A percentile compares a stretch with the other conserved stretches of the same genome.
These are phyloP conservation scores for Antechinus stuartii DNA, from an alignment of 2,113 vertebrate species.

Conservation along the genomic window DNA sequence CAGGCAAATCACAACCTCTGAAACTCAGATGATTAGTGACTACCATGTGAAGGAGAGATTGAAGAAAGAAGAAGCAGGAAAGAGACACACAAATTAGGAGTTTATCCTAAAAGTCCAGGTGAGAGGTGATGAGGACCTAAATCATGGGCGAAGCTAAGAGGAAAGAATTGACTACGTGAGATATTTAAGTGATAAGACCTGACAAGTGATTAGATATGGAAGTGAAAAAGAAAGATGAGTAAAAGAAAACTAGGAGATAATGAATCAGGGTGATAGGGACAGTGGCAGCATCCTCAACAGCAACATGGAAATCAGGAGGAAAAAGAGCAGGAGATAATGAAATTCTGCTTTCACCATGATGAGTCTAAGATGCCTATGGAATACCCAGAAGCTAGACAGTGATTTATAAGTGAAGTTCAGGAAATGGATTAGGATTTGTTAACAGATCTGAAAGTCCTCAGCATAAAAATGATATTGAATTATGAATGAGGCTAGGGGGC, in stretches of 20 bases:
- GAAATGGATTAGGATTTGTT: too few species aligned
- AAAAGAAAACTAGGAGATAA: too few species aligned
- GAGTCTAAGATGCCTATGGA: background rate
- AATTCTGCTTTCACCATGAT: background rate
- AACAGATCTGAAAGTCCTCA: background rate
- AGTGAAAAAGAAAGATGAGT: background rate
- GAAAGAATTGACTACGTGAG: background rate
- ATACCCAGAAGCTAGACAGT: background rate
- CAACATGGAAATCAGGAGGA: background rate
- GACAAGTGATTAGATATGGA: background rate
- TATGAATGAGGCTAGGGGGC: background rate
- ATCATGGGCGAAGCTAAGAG: background rate
- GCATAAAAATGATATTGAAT: background rate
- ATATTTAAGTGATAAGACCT: background rate
- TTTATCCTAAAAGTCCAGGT: background rate
- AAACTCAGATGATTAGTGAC: background rate
- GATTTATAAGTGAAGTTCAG: background rate
- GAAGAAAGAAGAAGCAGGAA: background rate
- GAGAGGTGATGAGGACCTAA: background rate
- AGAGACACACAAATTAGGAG: background rate
- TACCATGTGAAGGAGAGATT: background rate
- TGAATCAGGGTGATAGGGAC: background rate
- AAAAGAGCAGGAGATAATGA: background rate
- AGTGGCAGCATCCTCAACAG: background rate
- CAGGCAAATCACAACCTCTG: background rate